phyloP scores from a whole-genome alignment of 1,140 invertebrate genomes.

The Aphidius ervi region DNA sequence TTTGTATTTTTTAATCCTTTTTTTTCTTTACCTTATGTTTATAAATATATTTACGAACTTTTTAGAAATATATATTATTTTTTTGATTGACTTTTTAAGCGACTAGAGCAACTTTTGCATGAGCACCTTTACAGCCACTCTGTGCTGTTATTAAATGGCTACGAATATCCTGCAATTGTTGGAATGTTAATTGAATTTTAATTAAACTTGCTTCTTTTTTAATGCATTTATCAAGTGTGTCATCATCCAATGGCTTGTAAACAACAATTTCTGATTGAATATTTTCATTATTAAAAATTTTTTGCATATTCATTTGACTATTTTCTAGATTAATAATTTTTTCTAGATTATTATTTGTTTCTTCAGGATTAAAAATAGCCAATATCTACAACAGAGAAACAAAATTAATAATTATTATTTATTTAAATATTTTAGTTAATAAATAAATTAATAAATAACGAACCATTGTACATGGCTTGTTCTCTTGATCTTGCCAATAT shows the following conservation, averaged over 20 bases:
- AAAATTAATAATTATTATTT: too few relatives aligned
- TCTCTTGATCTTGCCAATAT: slow-evolving; percentile 20
- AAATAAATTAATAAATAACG: too few relatives aligned
- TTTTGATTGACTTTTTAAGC: slow-evolving; percentile 6
- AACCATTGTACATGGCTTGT: slow-evolving; percentile 29
- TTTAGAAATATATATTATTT: not conserved
- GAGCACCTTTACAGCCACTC: slow-evolving; percentile 47
- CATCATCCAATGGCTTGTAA: slow-evolving; percentile 29
- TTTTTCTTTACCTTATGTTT: too few relatives aligned
- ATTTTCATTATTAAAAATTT: slow-evolving; percentile 23
- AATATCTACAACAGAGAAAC: slow-evolving; percentile 16
- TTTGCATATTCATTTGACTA: slow-evolving; percentile 26
- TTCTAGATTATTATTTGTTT: slow-evolving; percentile 25
- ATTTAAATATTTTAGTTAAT: too few relatives aligned
- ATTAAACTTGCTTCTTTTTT: slow-evolving; percentile 29
- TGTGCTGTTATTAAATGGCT: slow-evolving; percentile 27
- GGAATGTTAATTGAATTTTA: slow-evolving; percentile 24
- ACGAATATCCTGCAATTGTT: slow-evolving; percentile 32
- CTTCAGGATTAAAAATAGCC: slow-evolving; percentile 39
- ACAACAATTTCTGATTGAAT: slow-evolving; percentile 29
- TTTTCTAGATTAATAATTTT: slow-evolving; percentile 29
- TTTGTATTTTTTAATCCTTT: too few relatives aligned
- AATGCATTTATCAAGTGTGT: slow-evolving; percentile 38
- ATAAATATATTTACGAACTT: not conserved
- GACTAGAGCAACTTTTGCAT: slow-evolving; percentile 40